A percentile compares a stretch with the other conserved stretches of the same genome.
phyloP scores from a whole-genome alignment of 92 coral and sea anemone species.

The Montipora capitata region DNA sequence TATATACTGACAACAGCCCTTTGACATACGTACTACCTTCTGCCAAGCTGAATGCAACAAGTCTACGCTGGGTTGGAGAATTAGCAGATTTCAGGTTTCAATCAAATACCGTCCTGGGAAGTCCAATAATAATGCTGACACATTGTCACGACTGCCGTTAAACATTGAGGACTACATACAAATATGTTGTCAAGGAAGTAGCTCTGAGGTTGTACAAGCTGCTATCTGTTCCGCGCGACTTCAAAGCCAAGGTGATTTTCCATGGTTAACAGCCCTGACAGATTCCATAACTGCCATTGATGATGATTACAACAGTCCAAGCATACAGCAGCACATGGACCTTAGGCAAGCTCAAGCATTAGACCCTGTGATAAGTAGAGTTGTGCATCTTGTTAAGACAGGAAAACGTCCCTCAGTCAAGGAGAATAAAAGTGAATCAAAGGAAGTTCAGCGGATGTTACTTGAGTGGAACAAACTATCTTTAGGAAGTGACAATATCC shows the following conservation, averaged over 20 bases:
- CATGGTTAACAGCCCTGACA: conserved; percentile 51
- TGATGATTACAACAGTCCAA: neutral
- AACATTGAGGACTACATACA: conserved; percentile 43
- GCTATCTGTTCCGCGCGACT: conserved; percentile 38
- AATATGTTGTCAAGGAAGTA: conserved; percentile 51
- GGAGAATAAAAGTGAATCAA: neutral
- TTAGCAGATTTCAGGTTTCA: conserved; percentile 68
- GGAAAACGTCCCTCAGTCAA: conserved; percentile 27
- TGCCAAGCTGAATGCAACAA: conserved; percentile 70
- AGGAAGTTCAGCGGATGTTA: neutral
- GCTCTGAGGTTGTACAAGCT: conserved; percentile 52
- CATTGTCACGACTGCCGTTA: conserved; percentile 54
- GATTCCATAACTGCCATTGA: conserved; percentile 17
- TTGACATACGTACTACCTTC: conserved; percentile 68
- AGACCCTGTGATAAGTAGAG: conserved; percentile 29
- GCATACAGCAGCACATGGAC: neutral
- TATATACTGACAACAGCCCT: conserved; percentile 70
- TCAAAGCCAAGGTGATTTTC: conserved; percentile 45
- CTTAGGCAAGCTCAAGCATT: conserved; percentile 19
- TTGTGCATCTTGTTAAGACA: conserved; percentile 25
- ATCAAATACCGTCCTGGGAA: conserved; percentile 69
- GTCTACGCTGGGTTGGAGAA: conserved; percentile 72
- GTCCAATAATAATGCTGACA: conserved; percentile 72
- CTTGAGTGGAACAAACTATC: neutral
- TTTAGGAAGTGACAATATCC: neutral